Evolutionary conservation across 37 sponge, comb jelly and placozoan species (phyloP).

Genomic region (Haliclona indistincta): DNA sequence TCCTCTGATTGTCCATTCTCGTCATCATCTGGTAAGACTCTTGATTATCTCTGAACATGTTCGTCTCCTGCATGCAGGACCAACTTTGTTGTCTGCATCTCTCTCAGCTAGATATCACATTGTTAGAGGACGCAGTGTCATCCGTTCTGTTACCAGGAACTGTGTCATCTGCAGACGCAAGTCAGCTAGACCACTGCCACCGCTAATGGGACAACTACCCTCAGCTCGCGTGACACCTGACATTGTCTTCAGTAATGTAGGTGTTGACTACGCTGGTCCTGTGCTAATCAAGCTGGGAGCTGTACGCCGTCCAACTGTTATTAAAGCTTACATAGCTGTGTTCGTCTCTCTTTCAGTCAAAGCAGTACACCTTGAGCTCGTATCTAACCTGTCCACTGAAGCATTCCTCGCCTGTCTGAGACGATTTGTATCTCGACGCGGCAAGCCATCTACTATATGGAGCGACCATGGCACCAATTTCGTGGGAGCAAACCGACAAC

Average conservation of each 20-base stretch:
- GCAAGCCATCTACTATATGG: conserved; percentile 35
- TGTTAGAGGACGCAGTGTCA: conserved; percentile 18
- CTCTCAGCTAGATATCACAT: conserved; percentile 27
- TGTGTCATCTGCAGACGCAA: conserved; percentile 45
- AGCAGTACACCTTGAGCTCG: conserved; percentile 52
- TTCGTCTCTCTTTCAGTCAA: conserved; percentile 45
- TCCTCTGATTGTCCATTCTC: conserved; percentile 31
- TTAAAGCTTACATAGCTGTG: conserved; percentile 30
- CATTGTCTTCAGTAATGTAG: conserved; percentile 18
- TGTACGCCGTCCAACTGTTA: conserved; percentile 4
- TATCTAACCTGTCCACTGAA: conserved; percentile 40
- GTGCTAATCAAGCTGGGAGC: conserved; percentile 25
- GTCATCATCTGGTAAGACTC: conserved; percentile 24
- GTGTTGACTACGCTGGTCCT: conserved; percentile 67
- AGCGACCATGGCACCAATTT: conserved; percentile 64
- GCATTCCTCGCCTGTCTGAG: conserved; percentile 30
- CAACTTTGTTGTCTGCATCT: conserved; percentile 1
- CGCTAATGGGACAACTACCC: conserved; percentile 48
- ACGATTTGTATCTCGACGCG: conserved; percentile 38
- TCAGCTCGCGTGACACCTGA: conserved; percentile 18
- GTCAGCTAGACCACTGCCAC: conserved; percentile 15
- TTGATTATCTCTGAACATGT: conserved; percentile 28
- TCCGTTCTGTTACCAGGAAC: conserved; percentile 22
- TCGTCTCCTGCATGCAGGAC: conserved; percentile 42
- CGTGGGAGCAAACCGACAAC: conserved; percentile 15